phyloP scores from a whole-genome alignment of 2,888 invertebrate species.

The Nymphalis polychloros region DNA sequence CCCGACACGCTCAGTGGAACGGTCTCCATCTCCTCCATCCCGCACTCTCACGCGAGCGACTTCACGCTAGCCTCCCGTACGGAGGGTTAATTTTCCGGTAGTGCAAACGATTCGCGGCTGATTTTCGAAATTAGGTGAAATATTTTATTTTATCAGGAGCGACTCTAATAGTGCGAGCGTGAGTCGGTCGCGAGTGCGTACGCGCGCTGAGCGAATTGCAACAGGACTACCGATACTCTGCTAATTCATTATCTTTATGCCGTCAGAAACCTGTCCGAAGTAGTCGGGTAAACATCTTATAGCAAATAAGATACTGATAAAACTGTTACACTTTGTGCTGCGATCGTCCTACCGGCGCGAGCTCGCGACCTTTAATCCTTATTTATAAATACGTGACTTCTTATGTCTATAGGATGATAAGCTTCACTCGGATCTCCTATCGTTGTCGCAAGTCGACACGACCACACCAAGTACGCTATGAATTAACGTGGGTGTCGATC shows the following conservation, averaged over 20 bases:
- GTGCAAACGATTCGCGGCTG: not conserved
- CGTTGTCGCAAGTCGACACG: not conserved
- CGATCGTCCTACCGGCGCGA: not conserved
- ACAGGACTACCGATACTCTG: conserved; percentile 29
- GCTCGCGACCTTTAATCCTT: conserved; percentile 28
- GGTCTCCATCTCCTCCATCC: conserved; percentile 50
- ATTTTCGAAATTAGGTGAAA: not conserved
- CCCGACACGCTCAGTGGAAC: conserved; percentile 37
- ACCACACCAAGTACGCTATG: not conserved
- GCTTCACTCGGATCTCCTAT: not conserved
- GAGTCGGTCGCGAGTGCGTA: conserved; percentile 10
- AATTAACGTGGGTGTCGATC: not conserved
- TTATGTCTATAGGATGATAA: conserved; percentile 9
- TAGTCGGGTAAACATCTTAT: conserved; percentile 5
- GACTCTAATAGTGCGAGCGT: conserved; percentile 37
- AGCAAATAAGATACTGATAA: conserved; percentile 12
- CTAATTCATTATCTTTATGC: conserved; percentile 32
- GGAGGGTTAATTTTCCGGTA: too few relatives aligned
- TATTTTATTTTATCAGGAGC: too few relatives aligned
- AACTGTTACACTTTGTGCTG: conserved; percentile 5
- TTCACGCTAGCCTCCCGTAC: not conserved
- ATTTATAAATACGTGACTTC: conserved; percentile 1
- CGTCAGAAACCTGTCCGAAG: conserved; percentile 31
- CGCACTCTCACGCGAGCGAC: not conserved
- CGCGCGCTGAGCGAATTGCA: conserved; percentile 26